Evolutionary conservation across 2,113 vertebrate species (phyloP).

Genomic region (Mesoclemmys tuberculata): DNA sequence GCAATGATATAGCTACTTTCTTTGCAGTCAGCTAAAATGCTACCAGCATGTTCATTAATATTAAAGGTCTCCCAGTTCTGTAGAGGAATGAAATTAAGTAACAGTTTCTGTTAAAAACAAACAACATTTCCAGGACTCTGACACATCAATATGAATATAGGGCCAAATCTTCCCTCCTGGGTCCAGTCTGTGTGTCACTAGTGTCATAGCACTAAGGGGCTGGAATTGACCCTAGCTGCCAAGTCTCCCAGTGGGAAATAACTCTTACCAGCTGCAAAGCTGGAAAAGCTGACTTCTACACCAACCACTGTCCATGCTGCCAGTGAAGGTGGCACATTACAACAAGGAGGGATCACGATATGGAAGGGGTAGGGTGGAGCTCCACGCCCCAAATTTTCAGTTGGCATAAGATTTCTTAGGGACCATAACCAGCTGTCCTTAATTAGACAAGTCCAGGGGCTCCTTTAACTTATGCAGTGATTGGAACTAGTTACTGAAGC

Average conservation of each 20-base stretch:
- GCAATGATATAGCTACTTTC: background rate
- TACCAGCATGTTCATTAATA: background rate
- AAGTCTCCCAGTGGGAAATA: background rate
- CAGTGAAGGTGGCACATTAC: background rate
- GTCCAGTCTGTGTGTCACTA: background rate
- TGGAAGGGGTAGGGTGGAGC: background rate
- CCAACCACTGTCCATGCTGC: background rate
- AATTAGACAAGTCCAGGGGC: background rate
- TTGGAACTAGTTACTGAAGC: background rate
- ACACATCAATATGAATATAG: background rate
- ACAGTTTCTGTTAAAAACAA: background rate
- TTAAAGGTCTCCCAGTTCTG: background rate
- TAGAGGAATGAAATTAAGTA: background rate
- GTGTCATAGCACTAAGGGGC: fast-evolving
- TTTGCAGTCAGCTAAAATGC: background rate
- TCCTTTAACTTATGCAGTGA: background rate
- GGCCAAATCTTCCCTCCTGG: background rate
- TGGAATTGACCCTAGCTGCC: fast-evolving
- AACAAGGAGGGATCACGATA: background rate
- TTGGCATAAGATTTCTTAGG: background rate
- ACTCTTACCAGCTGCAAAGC: background rate
- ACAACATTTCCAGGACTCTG: background rate
- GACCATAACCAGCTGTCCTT: background rate
- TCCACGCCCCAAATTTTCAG: background rate
- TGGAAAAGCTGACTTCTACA: background rate